Evolutionary conservation across 2,888 invertebrate species (phyloP).

Genomic region (Drosophila planitibia): DNA sequence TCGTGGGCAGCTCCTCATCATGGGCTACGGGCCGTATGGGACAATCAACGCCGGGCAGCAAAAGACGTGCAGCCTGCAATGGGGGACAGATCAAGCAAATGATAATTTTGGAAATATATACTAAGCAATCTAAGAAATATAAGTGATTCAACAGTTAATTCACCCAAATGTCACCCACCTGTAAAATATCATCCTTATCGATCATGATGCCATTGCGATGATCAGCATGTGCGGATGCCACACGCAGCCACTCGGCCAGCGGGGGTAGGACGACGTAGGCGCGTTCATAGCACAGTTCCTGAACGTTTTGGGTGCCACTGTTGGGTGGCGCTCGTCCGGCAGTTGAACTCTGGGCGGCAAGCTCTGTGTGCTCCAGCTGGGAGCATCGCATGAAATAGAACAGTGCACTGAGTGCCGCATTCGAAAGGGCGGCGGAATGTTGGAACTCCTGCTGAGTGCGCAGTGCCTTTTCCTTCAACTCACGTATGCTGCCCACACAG

Average conservation of each 20-base stretch:
- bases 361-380: constrained; percentile 90
- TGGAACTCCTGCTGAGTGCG: constrained; percentile 87
- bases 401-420: constrained; percentile 91
- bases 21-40: constrained; percentile 91
- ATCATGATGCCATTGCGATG: constrained; percentile 91
- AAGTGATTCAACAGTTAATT: neutral
- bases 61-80: constrained; percentile 88
- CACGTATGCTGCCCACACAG: constrained; percentile 93
- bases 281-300: constrained; percentile 93
- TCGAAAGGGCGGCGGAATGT: constrained; percentile 86
- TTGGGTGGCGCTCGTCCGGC: constrained; percentile 63
- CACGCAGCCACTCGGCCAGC: constrained; percentile 95
- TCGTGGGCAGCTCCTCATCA: constrained; percentile 86
- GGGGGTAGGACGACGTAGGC: constrained; percentile 95
- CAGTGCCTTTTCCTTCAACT: constrained; percentile 91
- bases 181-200: constrained; percentile 94
- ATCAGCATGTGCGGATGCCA: constrained; percentile 92
- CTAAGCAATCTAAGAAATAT: neutral
- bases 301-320: constrained; percentile 85
- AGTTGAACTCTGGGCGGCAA: constrained; percentile 78
- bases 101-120: neutral
- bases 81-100: neutral
- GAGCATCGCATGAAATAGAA: constrained; percentile 97
- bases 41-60: constrained; percentile 95
- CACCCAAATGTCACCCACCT: constrained; percentile 85